These are phyloP conservation scores for Crotophaga sulcirostris DNA, from an alignment of 2,113 vertebrate species.

Conservation along the genomic window DNA sequence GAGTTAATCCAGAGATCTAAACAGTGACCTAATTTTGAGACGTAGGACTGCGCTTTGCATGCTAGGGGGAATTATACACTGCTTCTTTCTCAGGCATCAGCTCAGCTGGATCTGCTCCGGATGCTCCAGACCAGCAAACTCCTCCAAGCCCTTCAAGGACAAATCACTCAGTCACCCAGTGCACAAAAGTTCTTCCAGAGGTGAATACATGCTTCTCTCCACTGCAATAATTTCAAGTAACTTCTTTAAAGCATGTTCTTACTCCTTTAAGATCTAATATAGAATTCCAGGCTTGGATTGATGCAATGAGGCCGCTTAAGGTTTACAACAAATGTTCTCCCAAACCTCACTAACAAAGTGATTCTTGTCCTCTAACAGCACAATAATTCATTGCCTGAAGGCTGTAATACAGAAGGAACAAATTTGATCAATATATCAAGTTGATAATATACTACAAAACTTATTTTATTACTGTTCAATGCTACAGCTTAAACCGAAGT, in stretches of 20 bases:
- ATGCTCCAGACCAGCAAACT: conserved; percentile 6
- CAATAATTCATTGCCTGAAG: not conserved
- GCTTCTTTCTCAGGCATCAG: conserved; percentile 63
- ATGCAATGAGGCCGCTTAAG: not conserved
- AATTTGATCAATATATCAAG: not conserved
- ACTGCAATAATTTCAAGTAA: not conserved
- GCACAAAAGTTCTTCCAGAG: not conserved
- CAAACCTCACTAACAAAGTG: not conserved
- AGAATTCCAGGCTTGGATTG: not conserved
- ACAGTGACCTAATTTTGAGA: not conserved
- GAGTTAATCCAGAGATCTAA: not conserved
- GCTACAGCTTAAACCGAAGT: not conserved
- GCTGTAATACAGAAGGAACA: not conserved
- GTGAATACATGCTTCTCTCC: not conserved
- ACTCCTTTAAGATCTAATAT: not conserved
- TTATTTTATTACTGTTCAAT: not conserved
- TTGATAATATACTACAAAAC: not conserved
- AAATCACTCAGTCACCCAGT: not conserved
- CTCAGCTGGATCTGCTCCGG: conserved; percentile 70
- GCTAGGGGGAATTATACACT: not conserved
- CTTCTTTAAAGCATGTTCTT: not conserved
- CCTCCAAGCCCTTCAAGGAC: not conserved
- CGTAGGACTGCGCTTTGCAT: not conserved
- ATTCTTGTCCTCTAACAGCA: not conserved
- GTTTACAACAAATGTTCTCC: not conserved